Evolutionary conservation across 2,888 invertebrate genomes (phyloP).

Genomic region (Pollenia amentaria): DNA sequence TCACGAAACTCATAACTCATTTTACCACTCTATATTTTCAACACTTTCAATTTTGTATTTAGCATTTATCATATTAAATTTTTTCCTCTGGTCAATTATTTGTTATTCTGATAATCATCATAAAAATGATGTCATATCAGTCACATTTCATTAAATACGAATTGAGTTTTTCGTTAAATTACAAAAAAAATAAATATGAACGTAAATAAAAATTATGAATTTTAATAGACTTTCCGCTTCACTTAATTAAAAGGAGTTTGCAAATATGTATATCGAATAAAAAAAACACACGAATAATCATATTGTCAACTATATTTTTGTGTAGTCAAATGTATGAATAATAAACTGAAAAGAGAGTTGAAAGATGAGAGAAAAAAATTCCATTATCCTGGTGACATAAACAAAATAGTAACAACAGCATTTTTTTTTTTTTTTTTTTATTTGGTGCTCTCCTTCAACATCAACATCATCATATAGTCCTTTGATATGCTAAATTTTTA

Average conservation of each 20-base stretch:
- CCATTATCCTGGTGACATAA: conserved; percentile 60
- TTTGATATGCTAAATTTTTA: conserved; percentile 65
- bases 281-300: conserved; percentile 37
- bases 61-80: background rate
- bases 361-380: conserved; percentile 27
- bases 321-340: conserved; percentile 34
- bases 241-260: conserved; percentile 43
- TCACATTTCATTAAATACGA: conserved; percentile 55
- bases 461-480: conserved; percentile 37
- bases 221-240: conserved; percentile 59
- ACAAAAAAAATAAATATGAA: conserved; percentile 16
- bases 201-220: conserved; percentile 33
- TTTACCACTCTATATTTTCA: background rate
- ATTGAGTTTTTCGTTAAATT: conserved; percentile 40
- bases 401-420: conserved; percentile 30
- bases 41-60: conserved; percentile 15
- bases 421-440: conserved; percentile 36
- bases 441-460: background rate
- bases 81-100: background rate
- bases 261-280: background rate
- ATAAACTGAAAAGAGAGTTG: conserved; percentile 30
- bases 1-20: no score
- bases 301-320: conserved; percentile 33
- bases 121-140: conserved; percentile 19
- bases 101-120: background rate